Base-by-base conservation (phyloP, 2,888 invertebrate genomes). In the Cepaea hortensis region DNA sequence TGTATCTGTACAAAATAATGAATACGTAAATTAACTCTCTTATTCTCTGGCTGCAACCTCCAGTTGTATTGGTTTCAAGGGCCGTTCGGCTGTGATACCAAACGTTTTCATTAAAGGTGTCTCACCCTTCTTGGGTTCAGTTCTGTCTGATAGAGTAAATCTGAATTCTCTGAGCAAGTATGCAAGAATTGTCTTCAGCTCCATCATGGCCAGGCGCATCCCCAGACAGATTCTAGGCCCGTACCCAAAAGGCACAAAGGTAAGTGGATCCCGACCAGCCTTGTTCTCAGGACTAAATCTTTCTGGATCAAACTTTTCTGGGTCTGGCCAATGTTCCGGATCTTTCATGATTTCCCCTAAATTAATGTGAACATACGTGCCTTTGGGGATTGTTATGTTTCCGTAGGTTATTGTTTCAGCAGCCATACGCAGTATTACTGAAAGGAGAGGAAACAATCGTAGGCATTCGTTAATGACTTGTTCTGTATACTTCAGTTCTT, bases 231-330 rank as follows among this genome's bases (percentile, higher is more conserved):
- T 68, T 20, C 85, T 77, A 3, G 85, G 85, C 3, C 85, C 85
- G 23, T 79, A 85, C 15, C 85, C 85, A 70, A 85, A 85, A 18
- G 85, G 79, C 79, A 85, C 15, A 55, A 79, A 85, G 13, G 85
- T n/a, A 6, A 85, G 11, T 35, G 85, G 85, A 65, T 85, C 85
- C 50, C 79, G 65, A 9, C 11, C 48, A 20, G 70, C 23, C 18
- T 85, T 85, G 70, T 79, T 85, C 70, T 85, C 85, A n/a, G 85
- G 79, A 20, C 79, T 70, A 23, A 85, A 85, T 75, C 85, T 65
- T 3, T 85, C 85, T 9, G 85, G 85, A 18, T 85, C 85, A 23
- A 85, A 85, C 13, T 68, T 85, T n/a, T 85, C 79, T 18, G 85
- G 85, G 18, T 85, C 79, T 0, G 85, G 79, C 85, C 85, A 85